Evolutionary conservation across 2,888 invertebrate genomes (phyloP).

Genomic region (Cryptus armator): DNA sequence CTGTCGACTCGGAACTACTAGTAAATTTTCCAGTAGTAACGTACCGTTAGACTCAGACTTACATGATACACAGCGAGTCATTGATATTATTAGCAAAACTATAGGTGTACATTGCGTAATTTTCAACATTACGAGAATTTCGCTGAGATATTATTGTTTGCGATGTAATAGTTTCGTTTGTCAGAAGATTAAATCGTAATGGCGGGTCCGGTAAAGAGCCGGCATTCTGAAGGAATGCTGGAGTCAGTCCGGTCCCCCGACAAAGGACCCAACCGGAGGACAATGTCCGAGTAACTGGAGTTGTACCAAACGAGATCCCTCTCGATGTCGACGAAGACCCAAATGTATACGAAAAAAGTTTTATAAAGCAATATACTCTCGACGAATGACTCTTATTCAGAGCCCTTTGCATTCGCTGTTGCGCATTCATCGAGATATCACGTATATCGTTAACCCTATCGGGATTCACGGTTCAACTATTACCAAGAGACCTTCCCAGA

Average conservation of each 20-base stretch:
- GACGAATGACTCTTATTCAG: neutral
- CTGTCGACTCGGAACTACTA: neutral
- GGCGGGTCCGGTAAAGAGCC: slow-evolving; percentile 3
- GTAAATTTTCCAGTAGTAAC: slow-evolving; percentile 53
- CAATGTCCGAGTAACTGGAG: slow-evolving; percentile 24
- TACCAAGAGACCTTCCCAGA: slow-evolving; percentile 44
- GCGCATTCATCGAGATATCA: slow-evolving; percentile 25
- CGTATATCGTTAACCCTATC: slow-evolving; percentile 29
- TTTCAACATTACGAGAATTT: neutral
- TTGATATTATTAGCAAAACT: slow-evolving; percentile 44
- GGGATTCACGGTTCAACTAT: slow-evolving; percentile 57
- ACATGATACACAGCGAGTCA: slow-evolving; percentile 74
- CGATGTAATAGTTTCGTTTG: neutral
- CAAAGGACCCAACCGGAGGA: slow-evolving; percentile 9
- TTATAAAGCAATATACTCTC: neutral
- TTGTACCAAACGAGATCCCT: slow-evolving; percentile 8
- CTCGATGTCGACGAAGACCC: neutral
- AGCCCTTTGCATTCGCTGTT: slow-evolving; percentile 9
- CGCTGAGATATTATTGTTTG: too few species aligned
- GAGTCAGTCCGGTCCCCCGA: slow-evolving; percentile 37
- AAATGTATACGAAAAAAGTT: too few species aligned
- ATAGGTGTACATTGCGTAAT: neutral
- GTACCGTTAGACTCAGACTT: slow-evolving; percentile 75
- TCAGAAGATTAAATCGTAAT: neutral
- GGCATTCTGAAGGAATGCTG: slow-evolving; percentile 23